Conservation (phyloP, 2,888 invertebrate species). For the Thumatha senex region DNA sequence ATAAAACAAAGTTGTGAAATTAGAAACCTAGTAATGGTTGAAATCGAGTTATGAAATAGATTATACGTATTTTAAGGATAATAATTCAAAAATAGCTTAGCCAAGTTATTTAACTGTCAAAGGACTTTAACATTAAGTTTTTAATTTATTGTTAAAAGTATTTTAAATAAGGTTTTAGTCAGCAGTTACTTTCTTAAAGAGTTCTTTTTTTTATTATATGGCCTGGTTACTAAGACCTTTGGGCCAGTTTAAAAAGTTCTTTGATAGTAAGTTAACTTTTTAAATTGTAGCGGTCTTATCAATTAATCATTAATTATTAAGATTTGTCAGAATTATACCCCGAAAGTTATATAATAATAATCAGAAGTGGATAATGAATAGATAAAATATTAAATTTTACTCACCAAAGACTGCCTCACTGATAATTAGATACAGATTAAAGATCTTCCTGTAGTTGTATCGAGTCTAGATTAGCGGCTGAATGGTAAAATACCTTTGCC, state of each 20-base stretch:
- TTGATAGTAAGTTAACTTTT: conserved; percentile 11
- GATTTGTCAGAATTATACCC: conserved; percentile 10
- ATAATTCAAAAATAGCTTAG: conserved; percentile 10
- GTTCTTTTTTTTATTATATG: too few relatives aligned
- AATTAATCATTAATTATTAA: conserved; percentile 6
- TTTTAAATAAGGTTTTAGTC: too few relatives aligned
- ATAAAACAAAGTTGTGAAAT: conserved; percentile 24
- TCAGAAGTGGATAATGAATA: conserved; percentile 16
- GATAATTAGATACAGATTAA: conserved; percentile 30
- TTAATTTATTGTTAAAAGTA: conserved; percentile 3
- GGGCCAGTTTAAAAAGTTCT: background rate
- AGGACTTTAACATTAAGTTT: background rate
- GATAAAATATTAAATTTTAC: conserved; percentile 23
- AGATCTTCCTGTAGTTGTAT: conserved; percentile 40
- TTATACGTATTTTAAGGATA: conserved; percentile 22
- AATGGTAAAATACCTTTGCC: conserved; percentile 13
- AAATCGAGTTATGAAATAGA: conserved; percentile 21
- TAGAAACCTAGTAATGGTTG: conserved; percentile 17
- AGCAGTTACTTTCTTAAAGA: too few relatives aligned
- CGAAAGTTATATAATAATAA: conserved; percentile 13
- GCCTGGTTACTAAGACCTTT: too few relatives aligned
- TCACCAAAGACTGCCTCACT: conserved; percentile 53
- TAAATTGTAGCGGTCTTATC: conserved; percentile 6
- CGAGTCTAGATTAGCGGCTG: conserved; percentile 18
- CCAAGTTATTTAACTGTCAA: conserved; percentile 11